These are phyloP conservation scores for Dryoscopus gambensis DNA, from an alignment of 2,113 vertebrate species.

Conservation along the genomic window DNA sequence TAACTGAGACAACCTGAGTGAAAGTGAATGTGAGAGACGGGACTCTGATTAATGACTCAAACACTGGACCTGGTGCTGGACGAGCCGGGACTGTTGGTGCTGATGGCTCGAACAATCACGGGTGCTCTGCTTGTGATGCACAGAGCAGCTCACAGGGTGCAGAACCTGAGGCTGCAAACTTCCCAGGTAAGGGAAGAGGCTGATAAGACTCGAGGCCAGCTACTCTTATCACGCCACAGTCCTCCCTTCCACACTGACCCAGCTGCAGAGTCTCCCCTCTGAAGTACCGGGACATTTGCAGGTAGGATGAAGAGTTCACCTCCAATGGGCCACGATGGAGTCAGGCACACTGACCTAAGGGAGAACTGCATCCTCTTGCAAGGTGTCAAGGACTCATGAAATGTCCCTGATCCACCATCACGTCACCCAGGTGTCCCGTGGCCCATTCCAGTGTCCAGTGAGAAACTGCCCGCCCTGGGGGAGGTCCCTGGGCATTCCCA, in stretches of 20 bases:
- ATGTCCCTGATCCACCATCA: neutral
- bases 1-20: neutral
- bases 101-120: accelerated
- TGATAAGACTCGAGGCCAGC: neutral
- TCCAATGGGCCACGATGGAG: accelerated
- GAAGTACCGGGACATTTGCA: accelerated
- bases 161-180: neutral
- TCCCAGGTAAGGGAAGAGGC: neutral
- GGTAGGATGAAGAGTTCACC: no score
- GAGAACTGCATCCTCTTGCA: neutral
- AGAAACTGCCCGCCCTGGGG: neutral
- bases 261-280: neutral
- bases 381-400: neutral
- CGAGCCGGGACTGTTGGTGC: accelerated
- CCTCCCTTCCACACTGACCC: neutral
- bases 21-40: neutral
- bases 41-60: neutral
- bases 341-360: no score
- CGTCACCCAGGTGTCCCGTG: neutral
- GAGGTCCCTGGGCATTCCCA: neutral
- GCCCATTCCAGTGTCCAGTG: neutral
- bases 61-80: neutral
- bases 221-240: neutral
- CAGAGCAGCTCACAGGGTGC: neutral
- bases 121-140: neutral